A percentile compares a stretch with the other conserved stretches of the same genome.
These are phyloP conservation scores for Hydra vulgaris DNA, from an alignment of 30 jellyfish, hydroid and myxozoan species.

Conservation along the genomic window DNA sequence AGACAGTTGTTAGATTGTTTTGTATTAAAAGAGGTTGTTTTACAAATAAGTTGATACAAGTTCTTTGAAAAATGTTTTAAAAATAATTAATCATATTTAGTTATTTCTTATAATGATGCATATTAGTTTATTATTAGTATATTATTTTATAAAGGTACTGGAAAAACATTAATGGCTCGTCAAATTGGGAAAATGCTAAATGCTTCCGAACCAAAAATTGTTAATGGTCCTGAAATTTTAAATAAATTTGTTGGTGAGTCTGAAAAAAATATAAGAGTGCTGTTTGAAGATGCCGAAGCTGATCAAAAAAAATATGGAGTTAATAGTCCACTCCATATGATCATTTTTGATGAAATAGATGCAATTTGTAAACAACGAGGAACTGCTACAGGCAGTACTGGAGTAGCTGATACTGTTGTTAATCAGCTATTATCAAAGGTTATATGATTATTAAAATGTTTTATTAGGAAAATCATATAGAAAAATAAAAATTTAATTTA, in stretches of 20 bases:
- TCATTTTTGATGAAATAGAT: slow-evolving; percentile 95
- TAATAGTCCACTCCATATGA: slow-evolving; percentile 91
- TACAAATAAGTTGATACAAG: too few relatives aligned
- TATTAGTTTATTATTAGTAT: too few relatives aligned
- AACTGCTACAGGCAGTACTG: slow-evolving; percentile 88
- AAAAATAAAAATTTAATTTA: background rate
- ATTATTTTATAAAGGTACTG: slow-evolving; percentile 20
- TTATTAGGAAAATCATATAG: background rate
- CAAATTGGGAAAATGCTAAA: slow-evolving; percentile 90
- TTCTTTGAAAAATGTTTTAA: too few relatives aligned
- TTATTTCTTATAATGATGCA: too few relatives aligned
- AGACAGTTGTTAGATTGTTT: too few relatives aligned
- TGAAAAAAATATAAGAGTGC: slow-evolving; percentile 81
- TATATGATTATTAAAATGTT: background rate
- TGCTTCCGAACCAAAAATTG: slow-evolving; percentile 96
- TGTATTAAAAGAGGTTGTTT: too few relatives aligned
- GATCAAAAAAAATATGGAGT: slow-evolving; percentile 79
- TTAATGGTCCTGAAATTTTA: slow-evolving; percentile 97
- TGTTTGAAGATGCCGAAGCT: slow-evolving; percentile 68
- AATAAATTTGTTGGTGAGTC: slow-evolving; percentile 99
- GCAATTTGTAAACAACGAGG: slow-evolving; percentile 98
- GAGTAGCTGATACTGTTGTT: slow-evolving; percentile 98
- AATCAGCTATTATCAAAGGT: slow-evolving; percentile 91
- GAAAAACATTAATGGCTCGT: slow-evolving; percentile 96
- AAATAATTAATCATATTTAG: too few relatives aligned